Base-by-base conservation (phyloP, 2,797 vertebrate species). In the Acipenser oxyrinchus region DNA sequence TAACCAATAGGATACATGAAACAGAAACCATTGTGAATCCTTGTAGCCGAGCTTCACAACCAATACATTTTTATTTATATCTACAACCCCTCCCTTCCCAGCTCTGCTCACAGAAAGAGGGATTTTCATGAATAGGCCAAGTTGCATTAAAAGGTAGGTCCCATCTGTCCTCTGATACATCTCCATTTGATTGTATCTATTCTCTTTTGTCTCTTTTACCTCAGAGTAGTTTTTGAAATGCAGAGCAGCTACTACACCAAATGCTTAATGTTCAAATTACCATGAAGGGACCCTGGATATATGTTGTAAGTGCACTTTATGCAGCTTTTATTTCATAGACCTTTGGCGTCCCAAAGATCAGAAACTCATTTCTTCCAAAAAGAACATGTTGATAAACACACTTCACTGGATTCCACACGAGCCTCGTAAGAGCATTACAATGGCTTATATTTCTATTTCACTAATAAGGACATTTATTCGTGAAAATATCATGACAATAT, bases 141-240 rank as follows among this genome's bases (percentile, higher is more conserved):
- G 71, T 72, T 77, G 78, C 79, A 83, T 86, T 81, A 75, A 77
- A 81, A 74, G 76, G 81, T 75, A 75, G 87, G 89, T 78, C 90
- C 91, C 92, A 93, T 91, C 92, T 94, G 91, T 88, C 82, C 49
- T 64, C 74, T 77, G 75, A 77, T 80, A 77, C 71, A 70, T 76
- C 80, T 88, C 87, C 89, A 89, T 91, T 89, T 89, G 81, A 89
- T 89, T 87, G 82, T 79, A 81, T 86, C 84, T 76, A 79, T 72
- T 77, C 71, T 74, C 85, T 80, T 89, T 93, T 93, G 89, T 91
- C 79, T 88, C 76, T 80, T 81, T 81, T 76, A 72, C 74, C 83
- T 84, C 66, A 65, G 79, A 85, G 80, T 75, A 81, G 79, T 83
- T 82, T 76, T 78, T 89, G 86, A 83, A 79, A 87, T 87, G 85